A percentile compares a stretch with the other conserved stretches of the same genome.
Evolutionary conservation across 2,888 invertebrate genomes (phyloP).

Genomic region (Orgyia antiqua): DNA sequence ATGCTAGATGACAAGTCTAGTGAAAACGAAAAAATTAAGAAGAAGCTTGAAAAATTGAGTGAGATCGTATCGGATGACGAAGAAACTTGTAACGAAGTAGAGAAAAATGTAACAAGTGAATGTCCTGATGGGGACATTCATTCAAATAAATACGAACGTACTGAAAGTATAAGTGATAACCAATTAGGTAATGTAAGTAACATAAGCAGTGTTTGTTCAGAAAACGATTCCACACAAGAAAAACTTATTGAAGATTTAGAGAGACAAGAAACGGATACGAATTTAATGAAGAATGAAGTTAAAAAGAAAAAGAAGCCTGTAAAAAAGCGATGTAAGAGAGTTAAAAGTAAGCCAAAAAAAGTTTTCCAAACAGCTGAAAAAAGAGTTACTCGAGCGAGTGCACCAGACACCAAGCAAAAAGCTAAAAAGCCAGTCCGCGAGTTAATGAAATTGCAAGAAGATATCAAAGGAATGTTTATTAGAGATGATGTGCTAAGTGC

Average conservation of each 20-base stretch:
- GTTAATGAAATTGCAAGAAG: conserved; percentile 81
- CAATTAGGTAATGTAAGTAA: background rate
- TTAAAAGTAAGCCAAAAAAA: conserved; percentile 20
- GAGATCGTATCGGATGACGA: conserved; percentile 75
- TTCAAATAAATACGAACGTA: background rate
- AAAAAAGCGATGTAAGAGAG: too few species aligned
- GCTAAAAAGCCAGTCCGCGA: conserved; percentile 61
- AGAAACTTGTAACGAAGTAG: conserved; percentile 7
- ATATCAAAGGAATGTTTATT: conserved; percentile 84
- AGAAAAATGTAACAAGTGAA: background rate
- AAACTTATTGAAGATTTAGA: conserved; percentile 6
- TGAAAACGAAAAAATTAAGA: conserved; percentile 73
- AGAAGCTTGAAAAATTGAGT: conserved; percentile 76
- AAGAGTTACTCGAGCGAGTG: conserved; percentile 35
- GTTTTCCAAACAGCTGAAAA: conserved; percentile 12
- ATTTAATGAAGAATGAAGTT: conserved; percentile 16
- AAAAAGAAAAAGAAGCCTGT: conserved; percentile 11
- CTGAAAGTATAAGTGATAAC: background rate
- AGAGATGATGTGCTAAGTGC: conserved; percentile 79
- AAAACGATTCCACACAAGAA: conserved; percentile 6
- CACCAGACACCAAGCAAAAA: conserved; percentile 19
- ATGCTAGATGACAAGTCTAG: conserved; percentile 55
- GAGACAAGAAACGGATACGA: conserved; percentile 2
- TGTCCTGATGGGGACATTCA: background rate
- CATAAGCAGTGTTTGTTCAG: background rate